Conservation (phyloP, 2,113 vertebrate species). For the Anarrhichthys ocellatus region DNA sequence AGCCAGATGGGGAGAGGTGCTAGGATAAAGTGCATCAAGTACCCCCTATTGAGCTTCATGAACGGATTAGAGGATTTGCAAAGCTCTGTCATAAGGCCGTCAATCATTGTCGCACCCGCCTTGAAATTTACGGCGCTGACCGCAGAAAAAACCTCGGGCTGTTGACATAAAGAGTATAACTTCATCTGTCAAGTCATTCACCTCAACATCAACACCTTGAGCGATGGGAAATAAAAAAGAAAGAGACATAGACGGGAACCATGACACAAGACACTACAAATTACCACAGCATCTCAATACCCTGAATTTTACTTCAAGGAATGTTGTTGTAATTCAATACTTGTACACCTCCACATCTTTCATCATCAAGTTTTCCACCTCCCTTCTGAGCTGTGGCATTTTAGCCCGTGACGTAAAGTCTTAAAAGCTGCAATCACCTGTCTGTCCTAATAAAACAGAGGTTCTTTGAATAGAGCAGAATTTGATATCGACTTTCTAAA, state of each 20-base stretch:
- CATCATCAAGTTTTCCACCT: constrained; percentile 47
- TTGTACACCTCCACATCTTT: constrained; percentile 44
- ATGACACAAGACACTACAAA: constrained; percentile 68
- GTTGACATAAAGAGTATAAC: constrained; percentile 62
- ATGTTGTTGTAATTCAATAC: constrained; percentile 74
- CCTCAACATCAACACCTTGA: constrained; percentile 64
- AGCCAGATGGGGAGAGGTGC: constrained; percentile 72
- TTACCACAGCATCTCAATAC: constrained; percentile 59
- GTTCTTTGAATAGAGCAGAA: constrained; percentile 51
- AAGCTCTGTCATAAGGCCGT: constrained; percentile 78
- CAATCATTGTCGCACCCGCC: constrained; percentile 76
- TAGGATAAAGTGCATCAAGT: constrained; percentile 73
- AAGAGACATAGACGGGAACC: constrained; percentile 29
- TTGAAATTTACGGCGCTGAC: constrained; percentile 58
- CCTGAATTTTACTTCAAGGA: constrained; percentile 63
- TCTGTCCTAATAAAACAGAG: constrained; percentile 48
- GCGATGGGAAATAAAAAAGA: constrained; percentile 27
- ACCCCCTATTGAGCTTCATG: constrained; percentile 74
- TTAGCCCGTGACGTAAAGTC: constrained; percentile 39
- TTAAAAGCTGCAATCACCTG: constrained; percentile 49
- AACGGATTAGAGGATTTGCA: constrained; percentile 83
- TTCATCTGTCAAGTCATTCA: constrained; percentile 67
- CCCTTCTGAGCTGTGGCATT: constrained; percentile 29
- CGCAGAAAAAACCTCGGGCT: constrained; percentile 40
- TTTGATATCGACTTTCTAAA: constrained; percentile 62